Evolutionary conservation across 2,113 vertebrate genomes (phyloP).

Genomic region (Cariama cristata): DNA sequence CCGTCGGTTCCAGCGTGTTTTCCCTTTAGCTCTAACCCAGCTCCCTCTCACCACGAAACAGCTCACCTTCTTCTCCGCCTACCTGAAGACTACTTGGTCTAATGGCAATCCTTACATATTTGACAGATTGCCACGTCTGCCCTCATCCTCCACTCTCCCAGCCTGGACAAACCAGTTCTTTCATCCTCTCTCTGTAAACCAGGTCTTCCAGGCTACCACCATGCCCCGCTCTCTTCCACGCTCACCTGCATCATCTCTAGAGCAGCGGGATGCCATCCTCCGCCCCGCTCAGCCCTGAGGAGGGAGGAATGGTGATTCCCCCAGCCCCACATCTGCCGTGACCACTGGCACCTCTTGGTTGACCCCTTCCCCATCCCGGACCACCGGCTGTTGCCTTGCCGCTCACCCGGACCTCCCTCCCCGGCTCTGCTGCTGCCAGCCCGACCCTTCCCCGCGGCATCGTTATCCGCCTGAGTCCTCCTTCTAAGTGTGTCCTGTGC

Average conservation of each 20-base stretch:
- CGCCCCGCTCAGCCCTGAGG: background rate
- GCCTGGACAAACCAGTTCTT: background rate
- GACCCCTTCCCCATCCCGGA: background rate
- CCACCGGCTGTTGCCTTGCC: background rate
- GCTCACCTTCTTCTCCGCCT: background rate
- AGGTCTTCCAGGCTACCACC: background rate
- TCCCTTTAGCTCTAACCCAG: background rate
- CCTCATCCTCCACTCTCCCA: background rate
- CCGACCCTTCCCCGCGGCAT: background rate
- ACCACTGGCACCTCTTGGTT: background rate
- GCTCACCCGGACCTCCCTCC: accelerated
- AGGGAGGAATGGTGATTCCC: background rate
- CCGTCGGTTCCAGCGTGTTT: background rate
- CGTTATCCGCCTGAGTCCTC: background rate
- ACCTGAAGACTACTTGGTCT: background rate
- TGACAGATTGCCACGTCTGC: background rate
- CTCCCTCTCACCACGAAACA: background rate
- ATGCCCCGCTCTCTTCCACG: accelerated
- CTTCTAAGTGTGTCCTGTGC: background rate
- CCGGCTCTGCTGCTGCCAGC: background rate
- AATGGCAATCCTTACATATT: background rate
- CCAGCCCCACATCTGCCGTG: background rate
- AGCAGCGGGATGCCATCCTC: accelerated
- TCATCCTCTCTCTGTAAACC: background rate
- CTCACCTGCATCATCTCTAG: background rate